phyloP scores from a whole-genome alignment of 2,888 invertebrate genomes.

The Chorisops tibialis region DNA sequence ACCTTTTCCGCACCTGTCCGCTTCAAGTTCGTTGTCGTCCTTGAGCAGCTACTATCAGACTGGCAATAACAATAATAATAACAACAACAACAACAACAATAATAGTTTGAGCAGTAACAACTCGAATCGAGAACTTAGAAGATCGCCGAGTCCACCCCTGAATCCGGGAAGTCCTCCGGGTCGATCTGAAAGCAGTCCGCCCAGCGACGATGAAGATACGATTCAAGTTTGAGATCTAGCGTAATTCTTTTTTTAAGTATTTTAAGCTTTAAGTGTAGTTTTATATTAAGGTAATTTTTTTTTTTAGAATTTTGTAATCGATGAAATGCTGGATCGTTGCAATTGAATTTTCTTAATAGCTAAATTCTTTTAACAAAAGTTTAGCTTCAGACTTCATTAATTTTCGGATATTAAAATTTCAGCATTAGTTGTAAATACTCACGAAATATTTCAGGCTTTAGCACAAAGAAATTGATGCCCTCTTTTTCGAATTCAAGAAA shows the following conservation, averaged over 20 bases:
- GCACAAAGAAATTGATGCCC: too few species aligned
- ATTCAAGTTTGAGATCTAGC: slow-evolving; percentile 48
- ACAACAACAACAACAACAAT: slow-evolving; percentile 32
- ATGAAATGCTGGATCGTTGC: too few species aligned
- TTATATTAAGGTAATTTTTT: too few species aligned
- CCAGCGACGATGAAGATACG: slow-evolving; percentile 50
- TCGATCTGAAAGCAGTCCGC: slow-evolving; percentile 50
- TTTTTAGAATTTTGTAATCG: too few species aligned
- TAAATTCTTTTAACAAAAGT: too few species aligned
- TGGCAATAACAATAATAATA: slow-evolving; percentile 28
- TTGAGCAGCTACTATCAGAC: slow-evolving; percentile 58
- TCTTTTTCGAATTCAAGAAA: too few species aligned
- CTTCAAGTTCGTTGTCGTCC: slow-evolving; percentile 62
- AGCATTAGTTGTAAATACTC: too few species aligned
- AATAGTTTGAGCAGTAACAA: slow-evolving; percentile 32
- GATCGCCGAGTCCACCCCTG: slow-evolving; percentile 49
- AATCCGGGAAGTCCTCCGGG: slow-evolving; percentile 53
- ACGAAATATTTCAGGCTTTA: too few species aligned
- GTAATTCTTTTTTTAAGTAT: background rate
- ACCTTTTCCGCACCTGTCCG: slow-evolving; percentile 55
- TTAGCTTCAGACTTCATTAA: too few species aligned
- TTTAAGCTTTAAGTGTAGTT: too few species aligned
- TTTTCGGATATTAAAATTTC: too few species aligned
- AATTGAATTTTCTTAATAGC: too few species aligned
- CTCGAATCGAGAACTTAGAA: slow-evolving; percentile 33